phyloP scores from a whole-genome alignment of 2,888 invertebrate genomes.

The Iphiclides podalirius region DNA sequence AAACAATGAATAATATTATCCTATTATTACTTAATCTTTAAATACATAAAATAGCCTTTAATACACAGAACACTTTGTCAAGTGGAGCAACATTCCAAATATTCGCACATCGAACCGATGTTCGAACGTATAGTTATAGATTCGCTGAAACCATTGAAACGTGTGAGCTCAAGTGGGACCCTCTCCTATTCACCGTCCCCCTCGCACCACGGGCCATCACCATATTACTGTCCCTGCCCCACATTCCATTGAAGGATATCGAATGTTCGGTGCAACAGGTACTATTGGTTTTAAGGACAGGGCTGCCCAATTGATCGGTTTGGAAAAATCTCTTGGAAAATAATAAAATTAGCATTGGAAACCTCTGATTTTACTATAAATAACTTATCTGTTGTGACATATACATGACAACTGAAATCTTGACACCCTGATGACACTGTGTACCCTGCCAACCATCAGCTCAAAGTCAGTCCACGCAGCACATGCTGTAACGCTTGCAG shows the following conservation, averaged over 20 bases:
- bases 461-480: too few relatives aligned
- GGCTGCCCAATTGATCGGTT: constrained; percentile 65
- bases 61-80: too few relatives aligned
- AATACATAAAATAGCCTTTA: too few relatives aligned
- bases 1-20: too few relatives aligned
- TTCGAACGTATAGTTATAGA: constrained; percentile 74
- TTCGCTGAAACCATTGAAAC: constrained; percentile 69
- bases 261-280: constrained; percentile 77
- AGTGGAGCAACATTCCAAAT: constrained; percentile 50
- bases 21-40: too few relatives aligned
- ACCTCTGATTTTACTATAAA: background rate
- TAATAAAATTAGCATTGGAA: too few relatives aligned
- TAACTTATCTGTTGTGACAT: too few relatives aligned
- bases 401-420: too few relatives aligned
- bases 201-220: constrained; percentile 30
- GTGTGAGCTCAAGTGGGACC: constrained; percentile 68
- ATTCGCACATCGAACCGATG: constrained; percentile 37
- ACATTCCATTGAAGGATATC: constrained; percentile 76
- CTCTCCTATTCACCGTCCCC: constrained; percentile 49
- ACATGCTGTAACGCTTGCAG: too few relatives aligned
- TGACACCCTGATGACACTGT: too few relatives aligned
- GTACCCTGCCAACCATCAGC: too few relatives aligned
- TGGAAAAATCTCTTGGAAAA: too few relatives aligned
- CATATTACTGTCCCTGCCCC: constrained; percentile 41
- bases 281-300: constrained; percentile 68